A percentile compares a stretch with the other conserved stretches of the same genome.
phyloP scores from a whole-genome alignment of 2,797 vertebrate genomes.

The Glossophaga mutica region DNA sequence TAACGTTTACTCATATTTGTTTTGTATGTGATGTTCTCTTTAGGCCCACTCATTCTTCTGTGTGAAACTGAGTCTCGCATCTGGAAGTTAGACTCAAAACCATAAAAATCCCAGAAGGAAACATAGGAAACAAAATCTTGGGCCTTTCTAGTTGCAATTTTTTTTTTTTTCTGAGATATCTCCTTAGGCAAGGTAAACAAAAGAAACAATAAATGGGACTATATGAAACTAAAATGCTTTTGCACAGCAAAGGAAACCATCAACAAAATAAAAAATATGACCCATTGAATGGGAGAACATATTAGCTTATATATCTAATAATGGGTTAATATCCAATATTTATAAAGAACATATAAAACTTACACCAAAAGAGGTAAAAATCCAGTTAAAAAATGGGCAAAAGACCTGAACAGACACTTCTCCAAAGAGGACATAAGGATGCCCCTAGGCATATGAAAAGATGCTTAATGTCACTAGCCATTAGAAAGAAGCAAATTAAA shows the following conservation, averaged over 20 bases:
- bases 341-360: not conserved
- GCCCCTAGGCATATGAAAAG: not conserved
- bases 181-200: not conserved
- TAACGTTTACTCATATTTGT: not conserved
- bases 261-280: not conserved
- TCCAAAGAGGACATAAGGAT: not conserved
- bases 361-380: not conserved
- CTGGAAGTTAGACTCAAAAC: not conserved
- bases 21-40: not conserved
- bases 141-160: not conserved
- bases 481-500: not conserved
- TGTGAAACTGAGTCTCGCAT: not conserved
- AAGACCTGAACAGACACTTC: not conserved
- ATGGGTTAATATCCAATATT: not conserved
- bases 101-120: not conserved
- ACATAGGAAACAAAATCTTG: not conserved
- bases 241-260: not conserved
- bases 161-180: not conserved
- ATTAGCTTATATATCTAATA: not conserved
- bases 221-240: not conserved
- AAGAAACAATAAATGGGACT: not conserved
- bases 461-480: not conserved
- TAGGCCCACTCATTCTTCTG: not conserved
- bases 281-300: not conserved
- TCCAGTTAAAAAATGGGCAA: not conserved